These are phyloP conservation scores for Limonius californicus DNA, from an alignment of 1,140 invertebrate species.

Conservation along the genomic window DNA sequence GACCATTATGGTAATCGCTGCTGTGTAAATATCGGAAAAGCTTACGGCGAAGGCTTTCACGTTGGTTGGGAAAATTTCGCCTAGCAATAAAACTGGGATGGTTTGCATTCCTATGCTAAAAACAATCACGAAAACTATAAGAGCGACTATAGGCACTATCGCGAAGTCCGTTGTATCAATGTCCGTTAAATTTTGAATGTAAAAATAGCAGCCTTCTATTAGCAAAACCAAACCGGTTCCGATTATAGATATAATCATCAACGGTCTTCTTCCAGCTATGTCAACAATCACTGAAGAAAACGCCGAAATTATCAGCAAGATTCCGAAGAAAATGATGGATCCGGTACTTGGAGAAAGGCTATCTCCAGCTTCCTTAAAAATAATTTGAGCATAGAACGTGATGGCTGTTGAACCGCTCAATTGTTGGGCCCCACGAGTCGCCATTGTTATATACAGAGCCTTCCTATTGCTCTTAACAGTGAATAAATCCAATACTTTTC, in stretches of 20 bases:
- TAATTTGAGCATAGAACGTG: no score
- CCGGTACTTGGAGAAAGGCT: constrained; percentile 38
- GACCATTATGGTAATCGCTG: no score
- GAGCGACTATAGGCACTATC: constrained; percentile 59
- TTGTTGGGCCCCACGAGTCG: constrained; percentile 70
- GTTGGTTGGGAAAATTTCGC: no score
- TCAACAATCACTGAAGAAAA: constrained; percentile 66
- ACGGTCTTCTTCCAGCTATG: constrained; percentile 62
- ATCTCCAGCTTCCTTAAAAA: constrained; percentile 60
- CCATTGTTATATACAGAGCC: constrained; percentile 60
- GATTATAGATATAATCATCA: constrained; percentile 59
- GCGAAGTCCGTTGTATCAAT: constrained; percentile 33
- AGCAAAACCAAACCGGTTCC: constrained; percentile 54
- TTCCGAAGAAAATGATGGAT: constrained; percentile 59
- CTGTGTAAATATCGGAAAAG: no score
- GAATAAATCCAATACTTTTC: constrained; percentile 56
- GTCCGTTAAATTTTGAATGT: constrained; percentile 47
- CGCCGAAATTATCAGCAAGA: constrained; percentile 63
- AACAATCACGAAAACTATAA: constrained; percentile 65
- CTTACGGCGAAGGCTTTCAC: no score
- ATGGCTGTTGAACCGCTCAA: constrained; percentile 72
- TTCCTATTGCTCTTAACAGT: constrained; percentile 56
- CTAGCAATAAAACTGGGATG: constrained; percentile 67
- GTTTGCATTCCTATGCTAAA: constrained; percentile 68
- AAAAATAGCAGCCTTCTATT: constrained; percentile 61